Conservation (phyloP, 2,113 vertebrate species). For the Laterallus jamaicensis region DNA sequence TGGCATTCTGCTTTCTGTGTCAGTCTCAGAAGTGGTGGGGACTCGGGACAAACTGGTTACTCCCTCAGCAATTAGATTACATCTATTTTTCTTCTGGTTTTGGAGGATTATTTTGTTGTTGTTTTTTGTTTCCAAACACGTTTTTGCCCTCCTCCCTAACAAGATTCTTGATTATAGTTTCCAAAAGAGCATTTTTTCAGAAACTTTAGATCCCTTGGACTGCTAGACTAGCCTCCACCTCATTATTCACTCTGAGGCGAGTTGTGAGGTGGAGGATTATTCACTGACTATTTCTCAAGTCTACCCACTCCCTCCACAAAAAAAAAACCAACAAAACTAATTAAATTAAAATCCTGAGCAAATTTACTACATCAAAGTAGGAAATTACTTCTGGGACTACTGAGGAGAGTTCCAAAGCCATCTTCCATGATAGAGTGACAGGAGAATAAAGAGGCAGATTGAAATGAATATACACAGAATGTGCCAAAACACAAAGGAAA, state of each 20-base stretch:
- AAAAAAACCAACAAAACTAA: background rate
- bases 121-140: too few species aligned
- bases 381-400: background rate
- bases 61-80: background rate
- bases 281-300: background rate
- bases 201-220: background rate
- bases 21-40: background rate
- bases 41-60: background rate
- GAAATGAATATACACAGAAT: background rate
- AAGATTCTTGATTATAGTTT: background rate
- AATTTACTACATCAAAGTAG: background rate
- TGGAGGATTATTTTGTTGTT: too few species aligned
- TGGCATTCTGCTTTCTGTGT: background rate
- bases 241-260: background rate
- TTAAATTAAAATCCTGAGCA: background rate
- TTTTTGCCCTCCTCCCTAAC: background rate
- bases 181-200: background rate
- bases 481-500: background rate
- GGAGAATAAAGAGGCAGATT: background rate
- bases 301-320: accelerated
- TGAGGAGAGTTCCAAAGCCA: background rate
- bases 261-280: background rate
- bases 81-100: too few species aligned
- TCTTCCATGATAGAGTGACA: background rate
- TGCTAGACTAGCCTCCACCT: background rate